These are phyloP conservation scores for Hyles vespertilio DNA, from an alignment of 1,140 invertebrate species.

Conservation along the genomic window DNA sequence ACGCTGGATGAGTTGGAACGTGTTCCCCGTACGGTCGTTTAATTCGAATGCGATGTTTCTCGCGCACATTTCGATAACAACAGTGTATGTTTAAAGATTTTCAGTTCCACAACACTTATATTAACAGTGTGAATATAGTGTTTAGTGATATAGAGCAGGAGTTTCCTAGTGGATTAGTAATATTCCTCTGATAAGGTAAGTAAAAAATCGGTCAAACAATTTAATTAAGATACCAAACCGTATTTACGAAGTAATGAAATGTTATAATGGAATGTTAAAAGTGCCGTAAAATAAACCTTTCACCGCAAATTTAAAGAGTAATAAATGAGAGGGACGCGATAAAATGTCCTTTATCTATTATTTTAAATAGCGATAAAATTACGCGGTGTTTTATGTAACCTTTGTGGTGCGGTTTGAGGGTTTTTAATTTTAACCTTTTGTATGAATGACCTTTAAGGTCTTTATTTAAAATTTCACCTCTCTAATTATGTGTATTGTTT, in stretches of 20 bases:
- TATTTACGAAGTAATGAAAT: background rate
- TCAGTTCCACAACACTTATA: slow-evolving; percentile 17
- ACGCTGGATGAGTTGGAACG: slow-evolving; percentile 23
- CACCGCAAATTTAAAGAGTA: slow-evolving; percentile 10
- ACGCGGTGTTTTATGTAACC: background rate
- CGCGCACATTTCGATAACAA: slow-evolving; percentile 21
- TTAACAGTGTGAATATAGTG: slow-evolving; percentile 15
- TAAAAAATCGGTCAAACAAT: slow-evolving; percentile 1
- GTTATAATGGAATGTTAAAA: slow-evolving; percentile 5
- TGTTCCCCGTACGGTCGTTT: slow-evolving; percentile 11
- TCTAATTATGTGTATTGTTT: no score
- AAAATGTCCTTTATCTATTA: slow-evolving; percentile 9
- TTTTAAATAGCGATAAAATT: background rate
- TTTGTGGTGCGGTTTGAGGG: no score
- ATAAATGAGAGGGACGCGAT: slow-evolving; percentile 16
- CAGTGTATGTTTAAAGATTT: slow-evolving; percentile 20
- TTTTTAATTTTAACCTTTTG: no score
- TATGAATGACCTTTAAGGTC: no score
- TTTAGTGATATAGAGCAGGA: slow-evolving; percentile 15
- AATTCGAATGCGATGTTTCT: slow-evolving; percentile 20
- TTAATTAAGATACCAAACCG: background rate
- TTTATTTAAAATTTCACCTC: no score
- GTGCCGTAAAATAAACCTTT: slow-evolving; percentile 11
- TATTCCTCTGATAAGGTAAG: slow-evolving; percentile 17
- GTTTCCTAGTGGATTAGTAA: slow-evolving; percentile 5